Percentiles rank a stretch among this genome's conserved stretches.
These are phyloP conservation scores for Emys orbicularis DNA, from an alignment of 2,797 vertebrate species.

Conservation along the genomic window DNA sequence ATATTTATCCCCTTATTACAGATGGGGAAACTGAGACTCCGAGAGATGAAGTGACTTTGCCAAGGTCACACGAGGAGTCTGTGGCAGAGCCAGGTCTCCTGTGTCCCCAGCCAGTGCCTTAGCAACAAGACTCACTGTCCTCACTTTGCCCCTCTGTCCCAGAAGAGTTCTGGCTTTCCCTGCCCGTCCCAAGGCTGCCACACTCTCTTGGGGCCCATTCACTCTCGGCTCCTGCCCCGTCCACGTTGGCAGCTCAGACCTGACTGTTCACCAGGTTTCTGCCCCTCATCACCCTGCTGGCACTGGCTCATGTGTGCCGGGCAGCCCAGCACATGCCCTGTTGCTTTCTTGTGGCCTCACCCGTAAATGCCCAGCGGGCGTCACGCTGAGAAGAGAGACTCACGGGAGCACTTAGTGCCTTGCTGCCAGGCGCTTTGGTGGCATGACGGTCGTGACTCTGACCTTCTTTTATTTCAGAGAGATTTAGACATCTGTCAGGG, in stretches of 20 bases:
- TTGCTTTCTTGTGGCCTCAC: neutral
- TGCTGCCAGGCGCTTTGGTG: neutral
- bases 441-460: neutral
- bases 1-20: neutral
- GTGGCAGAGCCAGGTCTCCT: neutral
- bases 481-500: constrained; percentile 58
- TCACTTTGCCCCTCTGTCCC: neutral
- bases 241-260: neutral
- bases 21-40: neutral
- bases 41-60: neutral
- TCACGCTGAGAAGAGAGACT: accelerated
- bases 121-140: neutral
- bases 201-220: neutral
- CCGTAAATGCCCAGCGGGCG: neutral
- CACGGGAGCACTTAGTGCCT: accelerated
- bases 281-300: neutral
- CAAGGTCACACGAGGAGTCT: neutral
- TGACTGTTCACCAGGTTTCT: neutral
- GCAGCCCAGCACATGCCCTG: neutral
- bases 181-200: neutral
- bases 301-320: neutral
- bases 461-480: constrained; percentile 69
- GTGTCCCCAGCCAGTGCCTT: neutral
- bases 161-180: neutral
- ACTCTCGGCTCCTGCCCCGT: neutral